Evolutionary conservation across 2,113 vertebrate species (phyloP), one percentile per base, ranked within the genome.

Genomic region (Actenoides lindsayi): DNA sequence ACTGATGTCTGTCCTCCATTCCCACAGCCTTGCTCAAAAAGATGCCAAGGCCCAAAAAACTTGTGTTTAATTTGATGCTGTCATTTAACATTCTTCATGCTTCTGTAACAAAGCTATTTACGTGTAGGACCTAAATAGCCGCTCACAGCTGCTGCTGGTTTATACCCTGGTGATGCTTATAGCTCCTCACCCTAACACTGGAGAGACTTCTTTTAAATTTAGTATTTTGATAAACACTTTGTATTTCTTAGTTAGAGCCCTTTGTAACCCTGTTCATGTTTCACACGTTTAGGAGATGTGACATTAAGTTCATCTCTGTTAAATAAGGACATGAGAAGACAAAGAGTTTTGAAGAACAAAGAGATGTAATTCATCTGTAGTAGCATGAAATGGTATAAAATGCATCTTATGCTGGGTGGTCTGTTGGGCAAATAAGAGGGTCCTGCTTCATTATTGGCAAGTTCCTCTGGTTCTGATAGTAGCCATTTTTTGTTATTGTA

Each of bases 101-200:
- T 95, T 94, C 71, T 92, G 51, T 57, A 93, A 50, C 77, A 89
- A 89, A 94, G 69, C 65, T 95, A 90, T 96, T 94, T 94, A 62
- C 6, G 4, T 0, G 0, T 60, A 41, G 46, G 53, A 87, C 33
- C 69, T 92, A 93, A 96, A 97, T 95, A 96, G 82, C 81, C 3
- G 0, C 76, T 94, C 84, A 67, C 94, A 97, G 97, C 95, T 97
- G 97, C 91, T 90, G 62, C 63, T 73, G 78, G 75, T 25, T 94
- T 93, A 94, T 42, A 80, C 10, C 19, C 46, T 65, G 57, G 28
- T 82, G 90, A 65, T 92, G 75, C 37, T 94, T 93, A 87, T 91
- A 94, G 62, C 76, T 93, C 35, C 57, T 95, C 37, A 68, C 56
- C 51, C 59, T 89, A 64, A 79, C 39, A 33, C 30, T 84, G 64